These are phyloP conservation scores for Phoeniculus purpureus DNA, from an alignment of 2,797 vertebrate species.

Conservation along the genomic window DNA sequence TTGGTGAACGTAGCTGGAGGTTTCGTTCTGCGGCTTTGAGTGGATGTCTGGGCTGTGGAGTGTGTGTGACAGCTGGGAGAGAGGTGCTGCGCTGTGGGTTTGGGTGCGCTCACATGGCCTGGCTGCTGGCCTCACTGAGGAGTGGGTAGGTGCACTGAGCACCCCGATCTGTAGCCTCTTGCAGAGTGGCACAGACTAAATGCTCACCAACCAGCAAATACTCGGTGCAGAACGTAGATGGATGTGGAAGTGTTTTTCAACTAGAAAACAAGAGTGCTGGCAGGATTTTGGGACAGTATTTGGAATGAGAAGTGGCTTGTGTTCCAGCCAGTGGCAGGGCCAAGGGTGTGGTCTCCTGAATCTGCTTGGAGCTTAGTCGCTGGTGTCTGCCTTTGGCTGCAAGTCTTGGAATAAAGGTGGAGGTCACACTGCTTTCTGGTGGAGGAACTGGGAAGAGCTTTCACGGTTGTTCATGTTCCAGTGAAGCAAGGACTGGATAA, in stretches of 20 bases:
- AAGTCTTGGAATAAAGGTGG: background rate
- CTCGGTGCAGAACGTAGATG: background rate
- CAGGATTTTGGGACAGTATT: slow-evolving; percentile 13
- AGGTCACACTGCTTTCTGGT: background rate
- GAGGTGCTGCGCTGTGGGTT: background rate
- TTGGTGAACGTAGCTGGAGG: background rate
- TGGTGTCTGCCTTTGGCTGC: slow-evolving; percentile 7
- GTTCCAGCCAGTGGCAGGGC: slow-evolving; percentile 20
- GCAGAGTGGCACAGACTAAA: background rate
- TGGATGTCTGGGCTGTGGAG: too few species aligned
- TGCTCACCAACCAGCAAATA: background rate
- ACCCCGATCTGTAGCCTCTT: background rate
- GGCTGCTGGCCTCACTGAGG: background rate
- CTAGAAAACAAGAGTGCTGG: background rate
- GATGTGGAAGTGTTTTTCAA: background rate
- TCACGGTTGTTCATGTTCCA: fast-evolving
- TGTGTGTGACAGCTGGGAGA: fast-evolving
- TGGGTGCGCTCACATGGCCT: background rate
- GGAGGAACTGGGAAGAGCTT: background rate
- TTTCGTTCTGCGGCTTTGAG: background rate
- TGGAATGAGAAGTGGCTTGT: background rate
- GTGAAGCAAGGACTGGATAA: background rate
- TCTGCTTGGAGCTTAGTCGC: background rate
- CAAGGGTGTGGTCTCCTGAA: slow-evolving; percentile 45
- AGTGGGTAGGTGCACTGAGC: background rate